Percentiles rank a stretch among this genome's conserved stretches.
Conservation (phyloP, 2,888 invertebrate genomes). For the Nemotelus nigrinus region DNA sequence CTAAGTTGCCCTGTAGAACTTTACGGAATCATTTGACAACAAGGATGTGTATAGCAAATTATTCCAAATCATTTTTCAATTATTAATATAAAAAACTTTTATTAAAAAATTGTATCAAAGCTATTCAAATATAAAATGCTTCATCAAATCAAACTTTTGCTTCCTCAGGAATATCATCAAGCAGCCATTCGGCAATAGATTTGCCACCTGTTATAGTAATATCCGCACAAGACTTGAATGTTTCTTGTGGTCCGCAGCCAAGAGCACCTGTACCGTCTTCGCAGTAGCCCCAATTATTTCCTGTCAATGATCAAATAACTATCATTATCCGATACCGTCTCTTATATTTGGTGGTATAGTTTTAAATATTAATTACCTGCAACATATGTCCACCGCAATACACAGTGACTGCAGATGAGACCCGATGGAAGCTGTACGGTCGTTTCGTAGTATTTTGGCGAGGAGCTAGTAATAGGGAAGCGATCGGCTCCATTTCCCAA, state of each 20-base stretch:
- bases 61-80: too few relatives aligned
- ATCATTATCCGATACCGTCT: too few relatives aligned
- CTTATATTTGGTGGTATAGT: too few relatives aligned
- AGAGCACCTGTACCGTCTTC: slow-evolving; percentile 56
- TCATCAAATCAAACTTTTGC: too few relatives aligned
- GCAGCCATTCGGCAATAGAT: background rate
- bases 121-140: background rate
- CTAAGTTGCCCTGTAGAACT: too few relatives aligned
- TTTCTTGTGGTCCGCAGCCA: slow-evolving; percentile 66
- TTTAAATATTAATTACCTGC: slow-evolving; percentile 60
- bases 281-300: slow-evolving; percentile 65
- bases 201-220: slow-evolving; percentile 52
- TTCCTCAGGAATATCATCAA: background rate
- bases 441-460: slow-evolving; percentile 57
- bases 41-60: too few relatives aligned
- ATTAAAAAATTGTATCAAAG: background rate
- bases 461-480: slow-evolving; percentile 53
- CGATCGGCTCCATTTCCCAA: slow-evolving; percentile 58
- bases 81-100: background rate
- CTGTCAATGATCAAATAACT: slow-evolving; percentile 26
- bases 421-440: slow-evolving; percentile 62
- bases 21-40: too few relatives aligned
- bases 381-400: slow-evolving; percentile 69
- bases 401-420: slow-evolving; percentile 67
- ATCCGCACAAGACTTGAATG: slow-evolving; percentile 65